Evolutionary conservation across 2,888 invertebrate species (phyloP).

Genomic region (Pycnomerus fuliginosus): DNA sequence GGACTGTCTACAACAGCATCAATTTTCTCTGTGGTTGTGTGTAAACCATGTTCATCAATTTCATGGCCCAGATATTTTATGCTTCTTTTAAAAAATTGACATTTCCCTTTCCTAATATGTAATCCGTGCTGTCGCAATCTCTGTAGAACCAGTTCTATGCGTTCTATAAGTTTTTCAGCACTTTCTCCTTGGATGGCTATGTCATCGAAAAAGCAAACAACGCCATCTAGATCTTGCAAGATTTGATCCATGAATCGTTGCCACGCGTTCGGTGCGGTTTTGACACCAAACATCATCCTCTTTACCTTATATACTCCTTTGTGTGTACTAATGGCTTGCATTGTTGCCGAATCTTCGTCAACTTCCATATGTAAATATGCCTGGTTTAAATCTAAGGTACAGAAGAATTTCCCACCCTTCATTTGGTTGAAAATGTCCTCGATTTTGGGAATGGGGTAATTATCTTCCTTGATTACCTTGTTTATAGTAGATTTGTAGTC

Average conservation of each 20-base stretch:
- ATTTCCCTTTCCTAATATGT: conserved; percentile 5
- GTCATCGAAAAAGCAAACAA: conserved; percentile 42
- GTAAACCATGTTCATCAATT: background rate
- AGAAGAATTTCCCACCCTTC: conserved; percentile 2
- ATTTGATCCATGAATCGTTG: conserved; percentile 41
- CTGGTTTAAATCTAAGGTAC: conserved; percentile 1
- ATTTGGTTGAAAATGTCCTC: conserved; percentile 6
- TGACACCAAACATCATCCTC: conserved; percentile 38
- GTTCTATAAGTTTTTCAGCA: conserved; percentile 10
- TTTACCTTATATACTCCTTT: conserved; percentile 28
- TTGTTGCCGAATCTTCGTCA: conserved; percentile 1
- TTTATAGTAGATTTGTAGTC: conserved; percentile 5
- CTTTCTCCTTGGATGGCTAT: conserved; percentile 31
- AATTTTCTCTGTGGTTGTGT: conserved; percentile 3
- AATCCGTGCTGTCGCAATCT: conserved; percentile 2
- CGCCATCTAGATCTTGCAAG: conserved; percentile 32
- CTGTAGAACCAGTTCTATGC: background rate
- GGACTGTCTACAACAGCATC: background rate
- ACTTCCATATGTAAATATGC: conserved; percentile 6
- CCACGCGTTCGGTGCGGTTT: conserved; percentile 35
- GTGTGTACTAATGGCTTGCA: conserved; percentile 1
- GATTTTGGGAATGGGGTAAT: conserved; percentile 4
- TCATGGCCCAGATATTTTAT: conserved; percentile 1
- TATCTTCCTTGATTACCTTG: background rate
- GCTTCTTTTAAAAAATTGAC: conserved; percentile 1